Evolutionary conservation across 2,113 vertebrate species (phyloP), one percentile per base, ranked within the genome.

Genomic region (Passer montanus): DNA sequence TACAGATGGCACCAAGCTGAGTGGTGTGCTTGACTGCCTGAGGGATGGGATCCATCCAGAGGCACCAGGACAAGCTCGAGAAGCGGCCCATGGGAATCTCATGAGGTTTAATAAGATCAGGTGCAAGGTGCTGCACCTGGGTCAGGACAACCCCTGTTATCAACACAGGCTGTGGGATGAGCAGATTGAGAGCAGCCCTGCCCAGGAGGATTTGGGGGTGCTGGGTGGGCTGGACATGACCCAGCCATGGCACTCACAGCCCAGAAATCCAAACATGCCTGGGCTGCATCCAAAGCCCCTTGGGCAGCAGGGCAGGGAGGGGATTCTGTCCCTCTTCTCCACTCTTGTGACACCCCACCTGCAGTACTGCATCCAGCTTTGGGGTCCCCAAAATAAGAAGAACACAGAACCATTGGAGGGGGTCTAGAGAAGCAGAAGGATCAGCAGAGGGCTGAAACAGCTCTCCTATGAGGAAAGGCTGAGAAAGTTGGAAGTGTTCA

Each of bases 1-100:
- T 8, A 27, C 52, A 52, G 37, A 22, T 44, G 44, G 20, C 26
- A 44, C 84, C 72, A 52, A 33, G 22, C 53, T 76, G 44, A 44
- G 63, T 37, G 37, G 2, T 43, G 70, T n/a, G 17, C 26, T 21
- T 59, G 62, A 16, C 0, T 27, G 21, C 37, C 73, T 23, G 46
- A 52, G 27, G 37, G 53, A 35, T 33, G 14, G 44, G 53, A 27
- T 52, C 37, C 46, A 37, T 19, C 33, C 73, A 44, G 15, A 52
- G 53, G 27, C 11, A 52, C 37, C 22, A 12, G 46, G 22, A 37
- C 15, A 44, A 27, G 22, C 46, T 77, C 0, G 0, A 37, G 53
- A 27, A 44, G 6, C 15, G 37, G 21, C 21, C 27, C 46, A 12
- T 37, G 37, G 46, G 33, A 50, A 68, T 27, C 7, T 52, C 33